Evolutionary conservation across 2,888 invertebrate species (phyloP), one percentile per base, ranked within the genome.

Genomic region (Tenthredo mesomela): DNA sequence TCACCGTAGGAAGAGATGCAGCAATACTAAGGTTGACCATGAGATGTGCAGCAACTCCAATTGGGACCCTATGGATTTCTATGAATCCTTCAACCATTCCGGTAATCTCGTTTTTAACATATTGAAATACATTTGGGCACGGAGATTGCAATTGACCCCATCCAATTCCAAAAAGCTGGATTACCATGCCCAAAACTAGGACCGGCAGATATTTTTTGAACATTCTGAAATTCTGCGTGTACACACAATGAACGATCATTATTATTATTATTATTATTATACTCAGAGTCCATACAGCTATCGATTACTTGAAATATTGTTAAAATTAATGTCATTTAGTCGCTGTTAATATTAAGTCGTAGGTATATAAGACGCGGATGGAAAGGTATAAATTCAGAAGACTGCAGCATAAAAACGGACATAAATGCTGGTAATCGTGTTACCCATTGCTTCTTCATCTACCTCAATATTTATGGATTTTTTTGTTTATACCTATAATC

Each of bases 51-150:
- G 88, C 80, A 29, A 89, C 85, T 29, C 87, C 86, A 86, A 84
- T 89, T 2, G 91, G 91, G 10, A 90, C 88, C 0, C 82, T 58
- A 33, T 88, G 89, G 75, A 92, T 91, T 80, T 90, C 87, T 4
- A 92, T 87, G n/a, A 85, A 87, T 25, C 90, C 92, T 71, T 85
- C 88, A 21, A 89, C 84, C 85, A 91, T 89, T 9, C 86, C 84
- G 4, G 89, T 88, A 0, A 21, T 61, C 2, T 87, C 86, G 40
- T 91, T 87, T 9, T 82, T 87, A 75, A 87, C 75, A 70, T 92
- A 92, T 33, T 87, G 87, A 84, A 92, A 93, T 50, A 89, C 89
- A 65, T 90, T 84, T 18, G 91, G 89, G 84, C 92, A 92, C 2
- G 90, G 88, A 4, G 88, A 88, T 67, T 89, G 82, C 47, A 70